These are phyloP conservation scores for Darevskia mixta DNA, from an alignment of 2,797 vertebrate genomes.

Conservation along the genomic window DNA sequence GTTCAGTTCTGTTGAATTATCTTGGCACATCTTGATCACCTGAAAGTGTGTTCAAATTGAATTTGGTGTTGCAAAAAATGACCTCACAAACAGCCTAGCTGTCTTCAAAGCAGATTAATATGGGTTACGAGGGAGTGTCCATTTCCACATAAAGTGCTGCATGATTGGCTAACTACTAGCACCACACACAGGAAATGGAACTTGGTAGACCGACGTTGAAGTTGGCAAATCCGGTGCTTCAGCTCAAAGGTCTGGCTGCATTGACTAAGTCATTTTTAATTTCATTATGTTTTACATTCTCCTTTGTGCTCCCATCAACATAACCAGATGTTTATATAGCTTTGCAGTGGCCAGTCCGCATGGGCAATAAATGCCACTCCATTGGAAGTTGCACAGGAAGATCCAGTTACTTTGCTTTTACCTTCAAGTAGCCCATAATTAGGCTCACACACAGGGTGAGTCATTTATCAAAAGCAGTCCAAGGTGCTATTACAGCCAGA, in stretches of 20 bases:
- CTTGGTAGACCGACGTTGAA: accelerated
- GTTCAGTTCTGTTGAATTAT: background rate
- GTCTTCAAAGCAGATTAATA: background rate
- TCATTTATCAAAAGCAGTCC: slow-evolving; percentile 62
- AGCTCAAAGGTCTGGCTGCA: background rate
- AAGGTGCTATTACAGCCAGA: slow-evolving; percentile 65
- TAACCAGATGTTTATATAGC: slow-evolving; percentile 20
- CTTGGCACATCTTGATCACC: background rate
- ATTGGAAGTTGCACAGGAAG: slow-evolving; percentile 49
- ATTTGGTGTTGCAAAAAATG: background rate
- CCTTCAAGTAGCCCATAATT: slow-evolving; percentile 61
- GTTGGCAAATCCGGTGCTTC: background rate
- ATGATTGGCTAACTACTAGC: background rate
- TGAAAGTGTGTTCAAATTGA: background rate
- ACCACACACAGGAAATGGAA: background rate
- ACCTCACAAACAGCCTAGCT: background rate
- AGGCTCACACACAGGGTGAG: slow-evolving; percentile 57
- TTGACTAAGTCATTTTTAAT: slow-evolving; percentile 15
- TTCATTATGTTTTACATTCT: background rate
- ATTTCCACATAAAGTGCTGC: background rate
- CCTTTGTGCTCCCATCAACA: background rate
- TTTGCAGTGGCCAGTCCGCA: slow-evolving; percentile 41
- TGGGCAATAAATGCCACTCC: background rate
- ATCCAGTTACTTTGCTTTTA: slow-evolving; percentile 29
- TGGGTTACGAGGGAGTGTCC: background rate